Conservation (phyloP, 2,888 invertebrate species). For the Dryocosmus kuriphilus region DNA sequence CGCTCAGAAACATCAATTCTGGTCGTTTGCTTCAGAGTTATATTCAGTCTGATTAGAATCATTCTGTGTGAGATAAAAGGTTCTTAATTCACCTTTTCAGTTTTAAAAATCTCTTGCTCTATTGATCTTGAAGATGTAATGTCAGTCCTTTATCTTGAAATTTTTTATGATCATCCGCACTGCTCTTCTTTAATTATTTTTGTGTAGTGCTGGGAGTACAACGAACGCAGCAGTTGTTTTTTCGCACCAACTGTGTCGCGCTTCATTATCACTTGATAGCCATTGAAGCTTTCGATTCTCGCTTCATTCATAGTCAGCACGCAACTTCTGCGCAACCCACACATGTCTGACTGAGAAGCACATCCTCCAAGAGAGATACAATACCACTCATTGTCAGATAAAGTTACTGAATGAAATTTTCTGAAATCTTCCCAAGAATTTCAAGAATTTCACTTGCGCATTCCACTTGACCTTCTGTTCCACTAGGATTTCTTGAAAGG, state of each 20-base stretch:
- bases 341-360: constrained; percentile 27
- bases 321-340: constrained; percentile 41
- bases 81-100: not conserved
- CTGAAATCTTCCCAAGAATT: not conserved
- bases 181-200: not conserved
- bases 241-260: constrained; percentile 60
- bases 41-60: not conserved
- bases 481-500: not conserved
- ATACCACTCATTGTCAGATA: too few relatives aligned
- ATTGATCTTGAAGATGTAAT: not conserved
- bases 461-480: not conserved
- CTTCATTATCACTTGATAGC: constrained; percentile 64
- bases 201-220: constrained; percentile 1
- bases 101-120: not conserved
- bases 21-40: not conserved
- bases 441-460: not conserved
- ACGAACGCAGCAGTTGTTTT: constrained; percentile 34
- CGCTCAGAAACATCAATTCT: not conserved
- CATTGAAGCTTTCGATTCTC: constrained; percentile 59
- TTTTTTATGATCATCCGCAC: not conserved
- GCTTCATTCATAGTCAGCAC: constrained; percentile 52
- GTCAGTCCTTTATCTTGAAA: not conserved
- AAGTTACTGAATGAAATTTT: constrained; percentile 23
- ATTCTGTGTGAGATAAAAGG: constrained; percentile 2
- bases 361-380: constrained; percentile 18